Evolutionary conservation across 92 coral and sea anemone genomes (phyloP).

Genomic region (Micromussa lordhowensis): DNA sequence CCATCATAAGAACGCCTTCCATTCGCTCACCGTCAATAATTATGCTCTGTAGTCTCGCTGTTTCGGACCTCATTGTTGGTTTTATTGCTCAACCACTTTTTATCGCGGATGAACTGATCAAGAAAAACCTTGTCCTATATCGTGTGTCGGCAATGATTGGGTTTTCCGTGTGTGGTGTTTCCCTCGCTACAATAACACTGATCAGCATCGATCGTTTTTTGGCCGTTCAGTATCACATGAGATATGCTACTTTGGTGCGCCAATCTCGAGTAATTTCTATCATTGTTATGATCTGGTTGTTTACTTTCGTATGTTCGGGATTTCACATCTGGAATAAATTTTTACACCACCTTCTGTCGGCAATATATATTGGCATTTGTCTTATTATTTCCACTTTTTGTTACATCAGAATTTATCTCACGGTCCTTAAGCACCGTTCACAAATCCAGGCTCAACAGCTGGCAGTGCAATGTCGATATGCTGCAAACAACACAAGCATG

Average conservation of each 20-base stretch:
- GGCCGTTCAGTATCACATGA: slow-evolving; percentile 19
- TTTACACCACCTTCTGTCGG: not conserved
- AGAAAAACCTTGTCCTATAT: not conserved
- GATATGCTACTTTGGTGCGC: slow-evolving; percentile 27
- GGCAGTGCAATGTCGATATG: too few species aligned
- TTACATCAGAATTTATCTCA: not conserved
- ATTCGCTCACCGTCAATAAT: slow-evolving; percentile 11
- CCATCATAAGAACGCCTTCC: slow-evolving; percentile 2
- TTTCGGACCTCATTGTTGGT: slow-evolving; percentile 18
- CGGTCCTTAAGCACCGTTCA: not conserved
- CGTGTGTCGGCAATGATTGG: not conserved
- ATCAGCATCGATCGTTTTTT: slow-evolving; percentile 13
- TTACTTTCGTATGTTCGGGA: not conserved
- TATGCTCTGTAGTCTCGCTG: slow-evolving; percentile 15
- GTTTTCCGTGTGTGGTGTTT: slow-evolving; percentile 2
- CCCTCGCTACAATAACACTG: not conserved
- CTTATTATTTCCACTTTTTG: not conserved
- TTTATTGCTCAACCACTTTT: slow-evolving; percentile 1
- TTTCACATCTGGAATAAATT: not conserved
- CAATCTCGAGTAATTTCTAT: not conserved
- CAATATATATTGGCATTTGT: not conserved
- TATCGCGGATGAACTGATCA: slow-evolving; percentile 1
- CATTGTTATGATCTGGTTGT: not conserved
- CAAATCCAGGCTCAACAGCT: not conserved
- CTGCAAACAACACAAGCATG: not conserved